A percentile compares a stretch with the other conserved stretches of the same genome.
Evolutionary conservation across 64 coral and sea anemone genomes (phyloP).

Genomic region (Actinia equina): DNA sequence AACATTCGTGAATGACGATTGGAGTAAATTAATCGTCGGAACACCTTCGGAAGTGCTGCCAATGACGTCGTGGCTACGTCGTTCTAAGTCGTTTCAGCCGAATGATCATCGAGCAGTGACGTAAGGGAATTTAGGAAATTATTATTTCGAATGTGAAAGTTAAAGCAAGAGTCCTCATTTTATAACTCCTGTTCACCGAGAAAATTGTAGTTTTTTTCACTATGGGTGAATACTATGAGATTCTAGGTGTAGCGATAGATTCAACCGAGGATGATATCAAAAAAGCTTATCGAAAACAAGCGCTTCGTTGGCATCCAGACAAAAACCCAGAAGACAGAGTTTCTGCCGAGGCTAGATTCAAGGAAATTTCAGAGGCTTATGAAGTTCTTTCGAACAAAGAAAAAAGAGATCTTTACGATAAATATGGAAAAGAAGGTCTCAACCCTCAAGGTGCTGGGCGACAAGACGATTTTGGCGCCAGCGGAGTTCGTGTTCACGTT

Average conservation of each 20-base stretch:
- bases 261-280: constrained; percentile 76
- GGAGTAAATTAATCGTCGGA: background rate
- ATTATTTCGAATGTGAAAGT: background rate
- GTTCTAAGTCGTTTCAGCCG: background rate
- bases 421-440: background rate
- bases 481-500: constrained; percentile 33
- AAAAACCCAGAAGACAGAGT: constrained; percentile 83
- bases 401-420: constrained; percentile 79
- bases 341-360: constrained; percentile 74
- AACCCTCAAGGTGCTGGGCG: constrained; percentile 9
- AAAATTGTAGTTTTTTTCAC: background rate
- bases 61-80: constrained; percentile 7
- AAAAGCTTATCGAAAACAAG: constrained; percentile 82
- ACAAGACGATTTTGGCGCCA: constrained; percentile 10
- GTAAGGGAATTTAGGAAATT: background rate
- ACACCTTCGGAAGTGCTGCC: background rate
- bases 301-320: constrained; percentile 88
- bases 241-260: constrained; percentile 43
- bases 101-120: background rate
- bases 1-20: background rate
- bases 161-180: background rate
- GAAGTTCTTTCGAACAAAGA: constrained; percentile 91
- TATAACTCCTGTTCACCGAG: background rate
- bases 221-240: constrained; percentile 74
- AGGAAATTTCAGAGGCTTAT: constrained; percentile 80